These are phyloP conservation scores for Dolichoris vasculosae DNA, from an alignment of 1,140 invertebrate genomes.

Conservation along the genomic window DNA sequence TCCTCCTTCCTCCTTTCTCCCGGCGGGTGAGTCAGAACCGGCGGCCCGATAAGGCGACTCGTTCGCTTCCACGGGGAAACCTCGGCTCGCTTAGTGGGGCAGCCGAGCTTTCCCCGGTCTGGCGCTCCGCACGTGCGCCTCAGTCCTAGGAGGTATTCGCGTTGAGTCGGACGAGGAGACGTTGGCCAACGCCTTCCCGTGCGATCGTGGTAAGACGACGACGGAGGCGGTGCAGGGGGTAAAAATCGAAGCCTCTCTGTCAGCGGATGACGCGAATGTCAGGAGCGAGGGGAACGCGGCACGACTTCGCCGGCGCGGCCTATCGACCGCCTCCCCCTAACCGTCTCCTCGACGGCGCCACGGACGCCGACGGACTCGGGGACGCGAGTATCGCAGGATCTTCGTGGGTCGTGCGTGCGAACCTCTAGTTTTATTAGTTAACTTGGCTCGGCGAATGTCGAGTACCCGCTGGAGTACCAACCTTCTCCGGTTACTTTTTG, in stretches of 20 bases:
- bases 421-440: too few species aligned
- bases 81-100: not conserved
- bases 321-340: constrained; percentile 2
- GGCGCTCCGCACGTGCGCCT: not conserved
- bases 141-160: not conserved
- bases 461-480: too few species aligned
- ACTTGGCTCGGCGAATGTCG: too few species aligned
- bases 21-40: constrained; percentile 1
- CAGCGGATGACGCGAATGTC: not conserved
- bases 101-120: not conserved
- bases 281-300: constrained; percentile 17
- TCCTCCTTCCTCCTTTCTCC: not conserved
- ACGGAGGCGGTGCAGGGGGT: not conserved
- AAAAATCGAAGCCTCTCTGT: too few species aligned
- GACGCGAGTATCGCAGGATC: too few species aligned
- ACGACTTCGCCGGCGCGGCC: not conserved
- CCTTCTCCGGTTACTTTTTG: too few species aligned
- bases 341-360: too few species aligned
- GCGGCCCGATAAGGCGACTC: constrained; percentile 5
- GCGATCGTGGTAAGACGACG: not conserved
- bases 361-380: too few species aligned
- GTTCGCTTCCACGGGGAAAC: constrained; percentile 4
- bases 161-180: not conserved
- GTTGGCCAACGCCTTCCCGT: not conserved
- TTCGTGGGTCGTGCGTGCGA: too few species aligned